phyloP scores from a whole-genome alignment of 2,113 vertebrate species.

The Lepus americanus region DNA sequence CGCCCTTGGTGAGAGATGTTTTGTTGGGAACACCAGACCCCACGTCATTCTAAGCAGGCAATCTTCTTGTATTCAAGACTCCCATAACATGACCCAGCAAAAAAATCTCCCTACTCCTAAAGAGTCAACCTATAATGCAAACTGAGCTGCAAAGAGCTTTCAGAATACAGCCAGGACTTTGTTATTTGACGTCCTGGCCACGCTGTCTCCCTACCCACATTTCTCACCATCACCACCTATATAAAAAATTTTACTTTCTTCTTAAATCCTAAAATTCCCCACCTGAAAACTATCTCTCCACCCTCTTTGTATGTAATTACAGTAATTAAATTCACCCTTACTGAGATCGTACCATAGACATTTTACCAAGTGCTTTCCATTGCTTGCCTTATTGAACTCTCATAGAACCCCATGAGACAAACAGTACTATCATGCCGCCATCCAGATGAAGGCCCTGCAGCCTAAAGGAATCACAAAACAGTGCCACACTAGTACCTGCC shows the following conservation, averaged over 20 bases:
- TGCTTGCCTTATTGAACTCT: neutral
- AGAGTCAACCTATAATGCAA: neutral
- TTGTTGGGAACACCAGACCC: neutral
- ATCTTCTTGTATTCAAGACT: neutral
- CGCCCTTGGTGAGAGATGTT: constrained; percentile 24
- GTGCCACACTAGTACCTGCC: too few relatives aligned
- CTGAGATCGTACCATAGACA: neutral
- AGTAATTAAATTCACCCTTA: neutral
- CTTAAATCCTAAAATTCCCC: neutral
- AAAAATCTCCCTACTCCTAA: neutral
- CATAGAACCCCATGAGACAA: neutral
- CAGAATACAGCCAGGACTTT: neutral
- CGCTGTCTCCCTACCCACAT: neutral
- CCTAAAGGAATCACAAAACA: neutral
- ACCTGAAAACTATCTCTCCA: neutral
- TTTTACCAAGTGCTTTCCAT: neutral
- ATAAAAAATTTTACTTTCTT: neutral
- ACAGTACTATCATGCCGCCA: neutral
- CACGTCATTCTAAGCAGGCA: neutral
- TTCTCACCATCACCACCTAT: neutral
- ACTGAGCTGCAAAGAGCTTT: neutral
- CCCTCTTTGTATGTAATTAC: constrained; percentile 11
- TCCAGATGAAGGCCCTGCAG: neutral
- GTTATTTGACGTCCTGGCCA: neutral
- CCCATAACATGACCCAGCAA: neutral